Conservation (phyloP, 1,140 invertebrate species). For the Chrysoperla carnea region DNA sequence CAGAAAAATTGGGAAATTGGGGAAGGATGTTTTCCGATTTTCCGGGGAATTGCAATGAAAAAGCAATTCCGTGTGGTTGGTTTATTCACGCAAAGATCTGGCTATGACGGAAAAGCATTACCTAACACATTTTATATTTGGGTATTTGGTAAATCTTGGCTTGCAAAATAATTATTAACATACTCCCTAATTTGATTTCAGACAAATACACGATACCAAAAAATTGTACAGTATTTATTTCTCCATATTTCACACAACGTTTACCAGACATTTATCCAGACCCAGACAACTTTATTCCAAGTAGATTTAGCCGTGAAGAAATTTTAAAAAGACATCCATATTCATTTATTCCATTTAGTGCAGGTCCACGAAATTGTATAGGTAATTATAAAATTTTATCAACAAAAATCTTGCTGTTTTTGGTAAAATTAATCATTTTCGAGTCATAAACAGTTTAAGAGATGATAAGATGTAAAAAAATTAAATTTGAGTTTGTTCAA, state of each 20-base stretch:
- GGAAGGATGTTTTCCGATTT: too few species aligned
- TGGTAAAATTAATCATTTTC: too few species aligned
- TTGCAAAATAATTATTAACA: slow-evolving; percentile 17
- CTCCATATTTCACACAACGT: slow-evolving; percentile 42
- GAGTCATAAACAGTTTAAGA: too few species aligned
- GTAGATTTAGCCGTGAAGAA: slow-evolving; percentile 42
- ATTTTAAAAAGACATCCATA: slow-evolving; percentile 34
- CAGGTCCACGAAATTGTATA: slow-evolving; percentile 48
- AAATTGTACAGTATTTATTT: slow-evolving; percentile 24
- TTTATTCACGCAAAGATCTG: too few species aligned
- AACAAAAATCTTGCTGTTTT: not conserved
- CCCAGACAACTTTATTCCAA: slow-evolving; percentile 52
- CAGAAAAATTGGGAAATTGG: too few species aligned
- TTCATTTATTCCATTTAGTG: slow-evolving; percentile 51
- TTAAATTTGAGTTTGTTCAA: too few species aligned
- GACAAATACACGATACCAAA: slow-evolving; percentile 16
- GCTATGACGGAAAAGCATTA: too few species aligned
- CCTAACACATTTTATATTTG: slow-evolving; percentile 4
- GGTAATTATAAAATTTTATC: slow-evolving; percentile 21
- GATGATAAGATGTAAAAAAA: not conserved
- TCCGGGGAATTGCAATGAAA: too few species aligned
- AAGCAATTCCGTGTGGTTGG: too few species aligned
- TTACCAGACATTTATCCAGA: slow-evolving; percentile 43
- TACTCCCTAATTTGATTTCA: slow-evolving; percentile 7
- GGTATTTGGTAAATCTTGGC: slow-evolving; percentile 16